Percentiles rank a stretch among this genome's conserved stretches.
phyloP scores from a whole-genome alignment of 2,888 invertebrate species.

The Chloroclysta siterata region DNA sequence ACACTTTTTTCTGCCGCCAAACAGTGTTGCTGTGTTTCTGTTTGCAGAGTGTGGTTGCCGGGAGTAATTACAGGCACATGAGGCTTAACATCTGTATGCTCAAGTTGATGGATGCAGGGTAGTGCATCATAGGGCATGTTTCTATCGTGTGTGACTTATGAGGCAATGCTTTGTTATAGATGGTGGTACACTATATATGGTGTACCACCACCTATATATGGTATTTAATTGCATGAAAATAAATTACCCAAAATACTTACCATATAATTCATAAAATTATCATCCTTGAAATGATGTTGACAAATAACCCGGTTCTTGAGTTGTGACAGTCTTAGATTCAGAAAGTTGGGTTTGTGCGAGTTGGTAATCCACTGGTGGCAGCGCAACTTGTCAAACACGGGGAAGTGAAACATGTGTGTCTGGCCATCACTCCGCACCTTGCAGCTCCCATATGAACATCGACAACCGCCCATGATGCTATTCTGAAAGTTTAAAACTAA shows the following conservation, averaged over 20 bases:
- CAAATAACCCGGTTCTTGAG: conserved; percentile 86
- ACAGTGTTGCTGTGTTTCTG: too few relatives aligned
- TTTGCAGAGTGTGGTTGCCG: too few relatives aligned
- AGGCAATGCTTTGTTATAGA: too few relatives aligned
- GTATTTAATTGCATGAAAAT: too few relatives aligned
- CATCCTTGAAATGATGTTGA: conserved; percentile 84
- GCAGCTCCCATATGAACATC: conserved; percentile 85
- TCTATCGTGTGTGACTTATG: too few relatives aligned
- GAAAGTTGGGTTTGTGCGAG: conserved; percentile 79
- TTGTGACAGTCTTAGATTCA: conserved; percentile 83
- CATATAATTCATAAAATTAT: conserved; percentile 82
- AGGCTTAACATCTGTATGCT: too few relatives aligned
- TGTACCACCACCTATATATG: too few relatives aligned
- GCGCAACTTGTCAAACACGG: conserved; percentile 84
- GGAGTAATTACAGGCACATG: too few relatives aligned
- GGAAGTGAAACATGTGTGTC: conserved; percentile 86
- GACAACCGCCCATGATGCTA: conserved; percentile 84
- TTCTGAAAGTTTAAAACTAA: conserved; percentile 13
- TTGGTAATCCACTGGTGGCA: conserved; percentile 86
- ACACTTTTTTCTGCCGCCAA: too few relatives aligned
- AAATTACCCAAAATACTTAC: conserved; percentile 50
- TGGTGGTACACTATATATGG: too few relatives aligned
- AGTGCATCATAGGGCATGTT: too few relatives aligned
- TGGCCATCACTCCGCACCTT: conserved; percentile 77
- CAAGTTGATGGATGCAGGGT: too few relatives aligned